Evolutionary conservation across 1,140 invertebrate species (phyloP).

Genomic region (Aphelinus certus): DNA sequence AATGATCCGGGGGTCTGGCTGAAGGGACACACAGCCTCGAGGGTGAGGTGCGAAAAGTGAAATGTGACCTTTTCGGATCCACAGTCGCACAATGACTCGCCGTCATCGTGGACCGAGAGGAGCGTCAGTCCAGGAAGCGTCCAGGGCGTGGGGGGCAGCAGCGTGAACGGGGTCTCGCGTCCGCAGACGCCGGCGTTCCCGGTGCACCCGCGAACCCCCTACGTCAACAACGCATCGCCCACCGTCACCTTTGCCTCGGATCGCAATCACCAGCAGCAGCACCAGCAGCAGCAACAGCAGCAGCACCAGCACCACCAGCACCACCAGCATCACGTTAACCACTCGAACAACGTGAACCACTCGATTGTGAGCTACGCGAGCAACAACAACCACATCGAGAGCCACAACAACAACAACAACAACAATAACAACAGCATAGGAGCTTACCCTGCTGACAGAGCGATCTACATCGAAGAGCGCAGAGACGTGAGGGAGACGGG

Average conservation of each 20-base stretch:
- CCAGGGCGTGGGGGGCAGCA: constrained; percentile 55
- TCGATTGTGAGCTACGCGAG: constrained; percentile 42
- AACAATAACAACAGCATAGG: constrained; percentile 56
- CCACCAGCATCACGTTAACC: constrained; percentile 46
- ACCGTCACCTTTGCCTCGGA: constrained; percentile 68
- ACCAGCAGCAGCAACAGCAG: constrained; percentile 52
- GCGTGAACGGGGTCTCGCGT: constrained; percentile 65
- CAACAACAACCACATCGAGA: constrained; percentile 33
- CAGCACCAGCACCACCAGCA: constrained; percentile 46
- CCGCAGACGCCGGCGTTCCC: constrained; percentile 91
- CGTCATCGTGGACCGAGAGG: constrained; percentile 71
- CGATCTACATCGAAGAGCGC: constrained; percentile 62
- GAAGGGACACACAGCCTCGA: no score
- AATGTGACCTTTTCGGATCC: no score
- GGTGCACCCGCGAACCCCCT: constrained; percentile 87
- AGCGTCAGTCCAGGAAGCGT: constrained; percentile 66
- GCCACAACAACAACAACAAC: constrained; percentile 52
- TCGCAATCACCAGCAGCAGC: constrained; percentile 53
- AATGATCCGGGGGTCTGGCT: no score
- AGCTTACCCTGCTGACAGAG: constrained; percentile 52
- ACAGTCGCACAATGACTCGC: constrained; percentile 73
- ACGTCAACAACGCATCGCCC: constrained; percentile 72
- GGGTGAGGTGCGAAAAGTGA: no score
- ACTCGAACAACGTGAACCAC: constrained; percentile 31
- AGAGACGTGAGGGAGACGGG: constrained; percentile 68